phyloP scores from a whole-genome alignment of 2,888 invertebrate genomes.

The Lysandra bellargus region DNA sequence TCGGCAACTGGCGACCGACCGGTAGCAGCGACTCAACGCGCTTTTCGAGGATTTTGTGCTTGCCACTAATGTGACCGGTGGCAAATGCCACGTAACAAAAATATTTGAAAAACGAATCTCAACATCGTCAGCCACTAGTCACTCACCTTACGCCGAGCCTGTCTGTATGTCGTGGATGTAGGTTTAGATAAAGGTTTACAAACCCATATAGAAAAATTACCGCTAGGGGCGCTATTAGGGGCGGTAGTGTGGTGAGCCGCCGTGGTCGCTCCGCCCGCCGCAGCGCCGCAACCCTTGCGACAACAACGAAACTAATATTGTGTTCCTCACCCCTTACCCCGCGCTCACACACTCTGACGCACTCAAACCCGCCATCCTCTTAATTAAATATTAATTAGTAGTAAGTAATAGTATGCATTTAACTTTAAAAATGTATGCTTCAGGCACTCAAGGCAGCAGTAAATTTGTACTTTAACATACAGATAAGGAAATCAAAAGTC shows the following conservation, averaged over 20 bases:
- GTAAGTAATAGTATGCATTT: too few relatives aligned
- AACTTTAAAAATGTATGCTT: neutral
- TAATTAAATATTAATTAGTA: neutral
- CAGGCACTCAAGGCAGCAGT: neutral
- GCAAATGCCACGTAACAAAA: neutral
- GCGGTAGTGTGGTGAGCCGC: constrained; percentile 74
- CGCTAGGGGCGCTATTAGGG: constrained; percentile 78
- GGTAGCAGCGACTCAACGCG: neutral
- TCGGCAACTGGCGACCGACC: neutral
- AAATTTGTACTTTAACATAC: neutral
- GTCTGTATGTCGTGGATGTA: constrained; percentile 47
- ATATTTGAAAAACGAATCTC: neutral
- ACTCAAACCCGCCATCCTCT: constrained; percentile 66
- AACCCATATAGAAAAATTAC: constrained; percentile 80
- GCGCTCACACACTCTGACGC: constrained; percentile 55
- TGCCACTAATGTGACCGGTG: neutral
- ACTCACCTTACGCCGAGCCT: constrained; percentile 22
- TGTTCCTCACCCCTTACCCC: constrained; percentile 74
- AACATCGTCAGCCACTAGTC: neutral
- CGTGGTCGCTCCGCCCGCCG: constrained; percentile 75
- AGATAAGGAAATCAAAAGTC: neutral
- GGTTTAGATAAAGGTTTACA: constrained; percentile 79
- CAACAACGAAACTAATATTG: constrained; percentile 82
- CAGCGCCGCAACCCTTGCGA: constrained; percentile 80
- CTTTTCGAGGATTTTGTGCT: neutral